phyloP scores from a whole-genome alignment of 2,797 vertebrate genomes.

The Alectoris magna region DNA sequence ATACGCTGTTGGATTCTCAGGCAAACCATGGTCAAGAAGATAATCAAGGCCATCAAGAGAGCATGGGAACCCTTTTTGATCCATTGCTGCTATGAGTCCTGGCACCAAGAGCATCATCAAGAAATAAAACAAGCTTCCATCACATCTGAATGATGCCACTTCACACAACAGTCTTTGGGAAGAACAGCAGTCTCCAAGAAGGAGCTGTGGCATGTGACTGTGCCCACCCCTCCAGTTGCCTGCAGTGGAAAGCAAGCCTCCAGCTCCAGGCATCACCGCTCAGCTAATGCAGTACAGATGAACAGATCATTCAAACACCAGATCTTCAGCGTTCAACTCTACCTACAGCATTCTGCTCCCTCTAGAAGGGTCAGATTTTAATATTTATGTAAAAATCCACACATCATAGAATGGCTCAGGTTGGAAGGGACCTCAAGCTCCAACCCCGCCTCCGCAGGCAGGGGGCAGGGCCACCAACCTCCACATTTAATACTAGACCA shows the following conservation, averaged over 20 bases:
- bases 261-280: background rate
- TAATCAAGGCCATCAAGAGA: background rate
- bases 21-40: background rate
- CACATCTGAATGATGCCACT: background rate
- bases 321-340: background rate
- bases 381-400: background rate
- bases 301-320: background rate
- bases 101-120: background rate
- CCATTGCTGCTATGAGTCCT: no score
- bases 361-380: background rate
- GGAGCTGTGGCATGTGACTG: background rate
- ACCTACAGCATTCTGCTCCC: background rate
- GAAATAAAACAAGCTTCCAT: background rate
- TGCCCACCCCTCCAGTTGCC: background rate
- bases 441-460: no score
- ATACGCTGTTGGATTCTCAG: accelerated
- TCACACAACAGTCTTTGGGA: background rate
- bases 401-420: no score
- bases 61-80: no score
- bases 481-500: no score
- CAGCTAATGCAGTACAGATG: background rate
- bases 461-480: no score
- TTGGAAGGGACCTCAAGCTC: no score
- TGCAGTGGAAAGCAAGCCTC: background rate
- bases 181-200: background rate